Base-by-base conservation (phyloP, 1,140 invertebrate species). In the Cherax quadricarinatus region DNA sequence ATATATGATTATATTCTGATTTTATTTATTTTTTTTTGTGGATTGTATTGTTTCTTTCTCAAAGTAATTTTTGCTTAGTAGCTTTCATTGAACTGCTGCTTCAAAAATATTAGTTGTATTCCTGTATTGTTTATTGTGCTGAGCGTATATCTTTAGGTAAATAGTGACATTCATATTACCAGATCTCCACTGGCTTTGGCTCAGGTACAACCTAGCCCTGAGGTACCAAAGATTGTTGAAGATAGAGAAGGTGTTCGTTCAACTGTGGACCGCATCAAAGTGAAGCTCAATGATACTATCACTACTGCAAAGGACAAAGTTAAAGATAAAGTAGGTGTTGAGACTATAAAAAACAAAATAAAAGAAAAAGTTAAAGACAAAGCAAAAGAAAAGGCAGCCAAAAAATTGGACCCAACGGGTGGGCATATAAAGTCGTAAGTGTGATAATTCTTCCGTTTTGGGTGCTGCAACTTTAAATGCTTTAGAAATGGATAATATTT, bases 361-460 rank as follows among this genome's bases (percentile, higher is more conserved):
- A 88, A 88, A 80, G 48, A 88, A 21, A 88, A 79, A 30, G 53
- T 88, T 30, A 88, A 88, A 88, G 73, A 88, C n/a, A 88, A 88
- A 80, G 75, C 21, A 41, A 80, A 88, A 88, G 86, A 88, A 60
- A 88, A 88, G 60, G 86, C 75, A 18, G 57, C 24, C 16, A 79
- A 88, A 88, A 88, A 88, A 66, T 24, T 80, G 73, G 75, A 88
- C 70, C 86, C 86, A 80, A 80, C 86, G 18, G 86, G 86, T 14
- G 86, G 86, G 86, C 86, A 88, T 30, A 57, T 57, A 53, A 83
- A 83, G 81, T 83, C 51, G 86, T 88, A 88, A 88, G 86, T 88
- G 73, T 88, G 48, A n/a, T 10, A 21, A 18, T 53, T 60, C 30
- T 57, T 60, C 21, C 24, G 81, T 48, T 57, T 75, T 30, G 1